Percentiles rank a stretch among this genome's conserved stretches.
Evolutionary conservation across 1,140 invertebrate species (phyloP).

Genomic region (Oncopodura yosiiana): DNA sequence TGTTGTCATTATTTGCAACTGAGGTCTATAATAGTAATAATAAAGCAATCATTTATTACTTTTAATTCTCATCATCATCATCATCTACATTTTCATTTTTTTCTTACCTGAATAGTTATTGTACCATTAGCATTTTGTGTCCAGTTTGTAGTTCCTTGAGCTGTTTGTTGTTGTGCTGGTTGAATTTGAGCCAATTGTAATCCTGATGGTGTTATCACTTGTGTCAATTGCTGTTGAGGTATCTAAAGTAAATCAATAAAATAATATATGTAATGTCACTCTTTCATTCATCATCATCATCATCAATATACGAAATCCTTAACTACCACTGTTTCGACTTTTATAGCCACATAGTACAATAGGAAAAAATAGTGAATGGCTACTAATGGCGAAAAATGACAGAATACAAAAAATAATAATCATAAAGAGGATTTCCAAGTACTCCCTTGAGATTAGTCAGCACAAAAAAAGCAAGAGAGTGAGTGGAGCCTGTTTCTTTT

Average conservation of each 20-base stretch:
- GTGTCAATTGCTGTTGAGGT: constrained; percentile 60
- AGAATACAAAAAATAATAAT: no score
- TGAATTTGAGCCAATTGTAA: constrained; percentile 55
- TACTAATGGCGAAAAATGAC: no score
- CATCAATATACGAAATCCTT: no score
- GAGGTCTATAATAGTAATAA: constrained; percentile 11
- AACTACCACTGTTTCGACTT: no score
- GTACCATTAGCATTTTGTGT: constrained; percentile 35
- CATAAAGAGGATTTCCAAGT: no score
- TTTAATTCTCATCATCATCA: neutral
- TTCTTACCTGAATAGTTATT: constrained; percentile 32
- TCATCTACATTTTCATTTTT: neutral
- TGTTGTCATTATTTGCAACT: constrained; percentile 20
- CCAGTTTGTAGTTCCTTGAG: constrained; percentile 26
- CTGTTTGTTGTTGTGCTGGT: constrained; percentile 36
- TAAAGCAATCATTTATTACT: neutral
- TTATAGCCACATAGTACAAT: no score
- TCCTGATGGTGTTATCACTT: constrained; percentile 73
- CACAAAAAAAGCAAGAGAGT: no score
- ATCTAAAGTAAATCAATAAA: constrained; percentile 31
- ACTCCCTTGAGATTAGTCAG: no score
- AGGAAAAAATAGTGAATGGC: no score
- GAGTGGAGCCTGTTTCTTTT: no score
- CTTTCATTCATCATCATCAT: no score
- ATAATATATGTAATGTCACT: no score